Base-by-base conservation (phyloP, 2,797 vertebrate species). In the Sebastolobus altivelis region DNA sequence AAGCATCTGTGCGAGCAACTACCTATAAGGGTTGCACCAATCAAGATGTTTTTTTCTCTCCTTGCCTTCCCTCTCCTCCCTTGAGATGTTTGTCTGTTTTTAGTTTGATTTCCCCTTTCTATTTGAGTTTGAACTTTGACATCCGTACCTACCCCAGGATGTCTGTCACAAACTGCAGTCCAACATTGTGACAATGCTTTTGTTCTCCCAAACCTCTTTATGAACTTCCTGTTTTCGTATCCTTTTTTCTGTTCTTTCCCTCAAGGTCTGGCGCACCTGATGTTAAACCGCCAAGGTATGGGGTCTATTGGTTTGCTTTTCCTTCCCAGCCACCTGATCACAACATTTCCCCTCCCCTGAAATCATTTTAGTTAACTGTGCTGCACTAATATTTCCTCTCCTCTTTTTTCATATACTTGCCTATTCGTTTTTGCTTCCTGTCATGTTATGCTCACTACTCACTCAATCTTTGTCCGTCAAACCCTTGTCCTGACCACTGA, bases 251-350 rank as follows among this genome's bases (percentile, higher is more conserved):
- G 96, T 96, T 96, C 95, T 96, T 96, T 96, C 96, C 94, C 96
- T 97, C 97, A 98, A 98, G 97, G 97, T 98, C 97, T 97, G 96
- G 97, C 97, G 96, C 97, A 98, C 96, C 97, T 98, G 97, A 98
- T 95, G 97, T 96, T 98, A 98, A 97, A 97, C 95, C 97, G 96
- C 97, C 97, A 98, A 98, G 97, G 97, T 98, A 98, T 97, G 97
- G 96, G 96, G 95, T 96, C 96, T 95, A 94, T 96, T 96, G 94
- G 94, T 94, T 96, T 96, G 95, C 95, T 95, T 91, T 93, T 90
- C 89, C 92, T 92, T 93, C 85, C 93, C 91, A 92, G 89, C 87
- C 93, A 92, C 92, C 91, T 84, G 80, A 87, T 92, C 93, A 93
- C 88, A 81, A 72, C 92, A 92, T 89, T 81, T 67, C 87, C 87